phyloP scores from a whole-genome alignment of 2,113 vertebrate genomes.

The Polypterus senegalus region DNA sequence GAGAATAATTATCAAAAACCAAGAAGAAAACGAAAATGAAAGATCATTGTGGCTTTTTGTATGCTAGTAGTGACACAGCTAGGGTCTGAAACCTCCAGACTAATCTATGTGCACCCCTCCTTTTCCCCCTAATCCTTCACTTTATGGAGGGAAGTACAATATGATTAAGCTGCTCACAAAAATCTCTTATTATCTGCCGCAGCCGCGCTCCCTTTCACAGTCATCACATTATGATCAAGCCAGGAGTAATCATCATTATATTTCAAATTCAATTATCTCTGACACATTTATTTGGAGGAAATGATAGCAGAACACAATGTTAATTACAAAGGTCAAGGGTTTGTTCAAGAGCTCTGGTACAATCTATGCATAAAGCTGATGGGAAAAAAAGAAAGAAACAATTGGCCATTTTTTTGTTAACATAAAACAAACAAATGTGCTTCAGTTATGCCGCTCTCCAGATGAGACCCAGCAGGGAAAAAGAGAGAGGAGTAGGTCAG shows the following conservation, averaged over 20 bases:
- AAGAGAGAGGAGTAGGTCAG: not conserved
- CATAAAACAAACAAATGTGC: not conserved
- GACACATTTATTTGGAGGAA: conserved; percentile 4
- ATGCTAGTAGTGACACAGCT: not conserved
- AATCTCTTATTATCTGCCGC: not conserved
- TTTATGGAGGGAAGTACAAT: not conserved
- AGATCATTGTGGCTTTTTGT: conserved; percentile 14
- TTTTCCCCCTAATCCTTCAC: not conserved
- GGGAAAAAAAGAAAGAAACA: not conserved
- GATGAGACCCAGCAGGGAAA: not conserved
- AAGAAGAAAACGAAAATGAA: conserved; percentile 12
- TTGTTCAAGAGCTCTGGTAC: not conserved
- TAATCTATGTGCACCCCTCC: not conserved
- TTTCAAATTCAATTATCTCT: conserved; percentile 7
- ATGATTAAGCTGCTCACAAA: not conserved
- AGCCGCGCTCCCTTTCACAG: not conserved
- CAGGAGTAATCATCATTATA: conserved; percentile 1
- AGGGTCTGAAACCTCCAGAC: conserved; percentile 3
- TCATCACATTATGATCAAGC: not conserved
- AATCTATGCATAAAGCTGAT: not conserved
- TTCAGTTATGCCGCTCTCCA: not conserved
- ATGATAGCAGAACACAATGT: not conserved
- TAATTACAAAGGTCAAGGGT: conserved; percentile 1
- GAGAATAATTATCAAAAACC: conserved; percentile 19
- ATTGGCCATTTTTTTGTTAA: not conserved